Base-by-base conservation (phyloP, 2,797 vertebrate species). In the Sebastes miniatus region DNA sequence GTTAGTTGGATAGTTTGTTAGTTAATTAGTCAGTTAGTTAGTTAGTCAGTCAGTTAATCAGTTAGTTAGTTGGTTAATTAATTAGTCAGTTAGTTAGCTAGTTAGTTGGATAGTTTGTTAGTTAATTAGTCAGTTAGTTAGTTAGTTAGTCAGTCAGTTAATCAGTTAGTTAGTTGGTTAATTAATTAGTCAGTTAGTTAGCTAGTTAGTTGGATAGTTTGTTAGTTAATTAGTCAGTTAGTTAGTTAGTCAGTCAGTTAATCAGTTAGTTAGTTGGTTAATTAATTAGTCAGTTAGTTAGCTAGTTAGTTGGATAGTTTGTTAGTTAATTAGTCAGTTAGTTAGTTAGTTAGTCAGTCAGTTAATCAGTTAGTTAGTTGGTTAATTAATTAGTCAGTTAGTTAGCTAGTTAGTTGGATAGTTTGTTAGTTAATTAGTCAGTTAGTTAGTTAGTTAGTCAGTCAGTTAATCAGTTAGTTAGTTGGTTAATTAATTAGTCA, bases 341-440 rank as follows among this genome's bases (percentile, higher is more conserved):
- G 3, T 14, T 3, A 6, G 14, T 4, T 12, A 2, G 12, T 36
- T 5, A 0, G 10, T 34, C 4, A 0, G 10, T 11, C 1, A 0
- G 2, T 7, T 31, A 0, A 0, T 31, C 1, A 1, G 1, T 31
- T 7, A 2, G 1, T 6, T 0, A 29, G 5, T 29, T 0, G 0
- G 6, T 29, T 7, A 0, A 3, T 34, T 2, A 7, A 0, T 6
- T 6, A 29, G 1, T 29, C 1, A 29, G 6, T 29, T 0, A 1
- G 29, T 2, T 5, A 0, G 29, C 7, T 1, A 0, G 2, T 18
- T 18, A 0, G 39, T 47, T 1, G 1, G 5, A 10, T 3, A 0
- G 9, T 31, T 6, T 0, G 29, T 29, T 29, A 0, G 27, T 29
- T 29, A 2, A 1, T 29, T 6, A 1, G 2, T 29, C 7, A 5